These are phyloP conservation scores for Nautilus pompilius DNA, from an alignment of 1,140 invertebrate species.

Conservation along the genomic window DNA sequence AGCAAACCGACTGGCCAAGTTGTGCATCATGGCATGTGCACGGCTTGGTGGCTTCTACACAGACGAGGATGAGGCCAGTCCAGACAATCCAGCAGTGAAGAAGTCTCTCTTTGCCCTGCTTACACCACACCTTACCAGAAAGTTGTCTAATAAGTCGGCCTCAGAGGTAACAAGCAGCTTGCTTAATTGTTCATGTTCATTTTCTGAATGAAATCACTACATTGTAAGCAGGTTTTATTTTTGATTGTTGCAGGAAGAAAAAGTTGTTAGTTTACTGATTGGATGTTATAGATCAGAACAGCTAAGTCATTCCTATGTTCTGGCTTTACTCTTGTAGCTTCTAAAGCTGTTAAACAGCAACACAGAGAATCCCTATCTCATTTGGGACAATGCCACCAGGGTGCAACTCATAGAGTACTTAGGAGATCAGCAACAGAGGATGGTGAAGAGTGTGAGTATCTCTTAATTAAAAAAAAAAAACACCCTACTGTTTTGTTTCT, in stretches of 20 bases:
- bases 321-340: constrained; percentile 60
- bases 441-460: constrained; percentile 54
- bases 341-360: constrained; percentile 95
- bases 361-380: constrained; percentile 90
- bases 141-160: constrained; percentile 69
- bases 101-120: constrained; percentile 74
- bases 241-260: not conserved
- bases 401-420: constrained; percentile 89
- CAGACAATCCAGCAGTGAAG: constrained; percentile 64
- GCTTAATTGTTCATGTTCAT: too few relatives aligned
- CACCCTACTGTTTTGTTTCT: too few relatives aligned
- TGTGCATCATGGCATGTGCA: constrained; percentile 78
- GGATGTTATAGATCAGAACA: too few relatives aligned
- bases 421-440: constrained; percentile 67
- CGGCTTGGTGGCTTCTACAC: constrained; percentile 72
- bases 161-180: constrained; percentile 63
- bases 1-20: constrained; percentile 86
- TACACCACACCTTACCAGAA: constrained; percentile 83
- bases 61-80: constrained; percentile 61
- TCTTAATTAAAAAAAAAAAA: not conserved
- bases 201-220: too few relatives aligned
- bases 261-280: not conserved
- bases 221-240: not conserved
- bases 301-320: constrained; percentile 4
- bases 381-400: constrained; percentile 96